Percentiles rank a stretch among this genome's conserved stretches.
These are phyloP conservation scores for Thereva unica DNA, from an alignment of 2,888 invertebrate genomes.

Conservation along the genomic window DNA sequence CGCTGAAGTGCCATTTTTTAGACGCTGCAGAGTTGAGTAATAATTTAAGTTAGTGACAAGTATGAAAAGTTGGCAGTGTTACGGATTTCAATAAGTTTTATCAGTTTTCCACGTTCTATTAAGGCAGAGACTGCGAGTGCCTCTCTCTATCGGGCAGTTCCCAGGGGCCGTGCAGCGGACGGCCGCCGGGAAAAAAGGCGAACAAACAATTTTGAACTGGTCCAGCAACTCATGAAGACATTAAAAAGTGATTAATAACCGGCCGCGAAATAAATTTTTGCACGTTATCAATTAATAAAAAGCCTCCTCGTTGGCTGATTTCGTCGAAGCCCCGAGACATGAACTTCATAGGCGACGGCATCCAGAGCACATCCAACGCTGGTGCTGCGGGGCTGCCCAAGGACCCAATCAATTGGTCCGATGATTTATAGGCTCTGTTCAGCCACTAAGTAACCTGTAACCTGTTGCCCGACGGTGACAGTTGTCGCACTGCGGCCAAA, in stretches of 20 bases:
- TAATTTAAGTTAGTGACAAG: no score
- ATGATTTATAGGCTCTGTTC: slow-evolving; percentile 33
- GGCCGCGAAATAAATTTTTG: slow-evolving; percentile 32
- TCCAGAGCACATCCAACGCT: neutral
- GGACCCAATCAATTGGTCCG: slow-evolving; percentile 34
- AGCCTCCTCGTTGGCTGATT: slow-evolving; percentile 35
- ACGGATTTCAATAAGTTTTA: no score
- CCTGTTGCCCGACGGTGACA: slow-evolving; percentile 32
- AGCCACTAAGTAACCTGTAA: slow-evolving; percentile 34
- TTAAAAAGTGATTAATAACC: slow-evolving; percentile 34
- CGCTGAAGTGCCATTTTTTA: no score
- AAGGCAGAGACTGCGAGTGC: no score
- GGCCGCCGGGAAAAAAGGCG: slow-evolving; percentile 1
- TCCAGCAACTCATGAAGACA: slow-evolving; percentile 21
- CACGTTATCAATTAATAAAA: slow-evolving; percentile 37
- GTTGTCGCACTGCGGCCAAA: slow-evolving; percentile 7
- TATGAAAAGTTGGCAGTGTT: no score
- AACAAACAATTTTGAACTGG: slow-evolving; percentile 5
- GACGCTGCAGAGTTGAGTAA: no score
- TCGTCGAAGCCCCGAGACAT: slow-evolving; percentile 2
- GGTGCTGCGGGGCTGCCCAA: neutral
- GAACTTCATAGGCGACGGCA: slow-evolving; percentile 21
- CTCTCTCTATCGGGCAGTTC: slow-evolving; percentile 4
- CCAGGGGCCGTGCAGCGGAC: neutral
- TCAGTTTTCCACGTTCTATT: no score